Percentiles rank a stretch among this genome's conserved stretches.
Conservation (phyloP, 1,140 invertebrate species). For the Heliconius himera region DNA sequence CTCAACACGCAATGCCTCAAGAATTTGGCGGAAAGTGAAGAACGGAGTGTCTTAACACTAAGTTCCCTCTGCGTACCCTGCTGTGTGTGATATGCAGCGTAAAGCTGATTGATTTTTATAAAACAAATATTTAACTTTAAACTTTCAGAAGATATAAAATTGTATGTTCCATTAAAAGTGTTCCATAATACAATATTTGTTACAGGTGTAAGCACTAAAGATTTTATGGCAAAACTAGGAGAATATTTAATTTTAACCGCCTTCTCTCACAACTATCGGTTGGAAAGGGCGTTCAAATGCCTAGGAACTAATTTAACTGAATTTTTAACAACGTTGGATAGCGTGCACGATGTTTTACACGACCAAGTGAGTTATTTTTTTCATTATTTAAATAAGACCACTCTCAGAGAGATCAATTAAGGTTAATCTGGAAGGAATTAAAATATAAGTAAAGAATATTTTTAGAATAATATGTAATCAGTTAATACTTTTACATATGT, state of each 20-base stretch:
- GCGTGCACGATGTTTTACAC: conserved; percentile 94
- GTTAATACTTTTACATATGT: not conserved
- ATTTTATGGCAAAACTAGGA: conserved; percentile 77
- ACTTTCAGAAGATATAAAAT: not conserved
- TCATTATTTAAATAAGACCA: not conserved
- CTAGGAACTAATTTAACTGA: conserved; percentile 75
- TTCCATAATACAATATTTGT: conserved; percentile 44
- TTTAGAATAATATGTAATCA: not conserved
- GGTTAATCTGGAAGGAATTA: not conserved
- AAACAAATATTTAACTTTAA: not conserved
- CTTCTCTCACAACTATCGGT: conserved; percentile 73
- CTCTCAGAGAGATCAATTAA: not conserved
- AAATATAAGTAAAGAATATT: not conserved
- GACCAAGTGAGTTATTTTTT: conserved; percentile 78
- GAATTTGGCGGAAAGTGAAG: too few species aligned
- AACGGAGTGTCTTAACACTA: too few species aligned
- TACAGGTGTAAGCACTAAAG: conserved; percentile 73
- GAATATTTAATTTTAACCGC: conserved; percentile 79
- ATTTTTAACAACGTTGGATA: conserved; percentile 84
- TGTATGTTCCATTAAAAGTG: not conserved
- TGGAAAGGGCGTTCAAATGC: conserved; percentile 74
- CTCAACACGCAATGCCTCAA: too few species aligned
- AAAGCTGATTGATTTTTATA: not conserved
- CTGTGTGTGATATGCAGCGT: too few species aligned
- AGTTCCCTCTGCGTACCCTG: too few species aligned